Evolutionary conservation across 23 tunicate genomes (phyloP).

Genomic region (Clavelina lepadiformis): DNA sequence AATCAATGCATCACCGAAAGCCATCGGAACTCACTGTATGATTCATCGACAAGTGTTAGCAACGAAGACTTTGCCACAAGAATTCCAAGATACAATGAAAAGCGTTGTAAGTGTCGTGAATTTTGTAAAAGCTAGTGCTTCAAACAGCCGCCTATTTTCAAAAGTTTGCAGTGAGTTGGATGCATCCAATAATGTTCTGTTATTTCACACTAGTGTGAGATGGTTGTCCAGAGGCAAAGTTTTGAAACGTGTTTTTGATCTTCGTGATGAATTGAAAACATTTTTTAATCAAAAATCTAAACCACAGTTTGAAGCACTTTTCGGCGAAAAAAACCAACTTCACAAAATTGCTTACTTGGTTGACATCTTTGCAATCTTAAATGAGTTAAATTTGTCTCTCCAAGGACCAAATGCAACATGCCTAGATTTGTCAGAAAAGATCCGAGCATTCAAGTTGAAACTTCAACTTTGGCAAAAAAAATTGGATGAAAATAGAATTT

Average conservation of each 20-base stretch:
- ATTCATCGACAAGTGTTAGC: constrained; percentile 36
- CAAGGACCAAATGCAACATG: constrained; percentile 46
- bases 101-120: constrained; percentile 29
- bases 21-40: constrained; percentile 18
- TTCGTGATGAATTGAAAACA: constrained; percentile 8
- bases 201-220: constrained; percentile 32
- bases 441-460: constrained; percentile 16
- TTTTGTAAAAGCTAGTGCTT: constrained; percentile 33
- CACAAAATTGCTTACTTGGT: constrained; percentile 9
- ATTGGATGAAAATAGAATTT: constrained; percentile 12
- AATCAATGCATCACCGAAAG: constrained; percentile 28
- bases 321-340: constrained; percentile 31
- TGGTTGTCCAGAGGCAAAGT: constrained; percentile 44
- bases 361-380: constrained; percentile 32
- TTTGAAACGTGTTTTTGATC: constrained; percentile 25
- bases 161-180: constrained; percentile 21
- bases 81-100: constrained; percentile 21
- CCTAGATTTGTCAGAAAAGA: constrained; percentile 40
- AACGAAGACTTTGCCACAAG: constrained; percentile 28
- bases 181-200: constrained; percentile 31
- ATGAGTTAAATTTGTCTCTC: constrained; percentile 29
- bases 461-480: constrained; percentile 13
- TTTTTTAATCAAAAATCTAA: constrained; percentile 13
- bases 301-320: constrained; percentile 16
- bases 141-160: constrained; percentile 22